phyloP scores from a whole-genome alignment of 2,888 invertebrate genomes.

The Hyposoter didymator region DNA sequence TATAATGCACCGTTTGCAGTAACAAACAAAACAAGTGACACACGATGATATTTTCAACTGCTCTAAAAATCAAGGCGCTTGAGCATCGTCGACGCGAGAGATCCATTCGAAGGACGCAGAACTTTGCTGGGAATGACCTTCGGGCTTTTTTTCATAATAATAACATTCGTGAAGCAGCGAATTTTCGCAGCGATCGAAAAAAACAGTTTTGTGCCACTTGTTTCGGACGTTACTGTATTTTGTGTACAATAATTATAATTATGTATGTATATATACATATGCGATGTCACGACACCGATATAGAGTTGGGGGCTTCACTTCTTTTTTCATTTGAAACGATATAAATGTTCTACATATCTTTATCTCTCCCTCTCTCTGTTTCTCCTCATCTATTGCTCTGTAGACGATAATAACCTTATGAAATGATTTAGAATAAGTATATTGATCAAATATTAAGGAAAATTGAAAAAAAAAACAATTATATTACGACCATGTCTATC shows the following conservation, averaged over 20 bases:
- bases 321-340: conserved; percentile 65
- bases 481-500: conserved; percentile 82
- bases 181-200: not conserved
- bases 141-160: not conserved
- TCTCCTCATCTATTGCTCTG: conserved; percentile 71
- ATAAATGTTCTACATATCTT: conserved; percentile 76
- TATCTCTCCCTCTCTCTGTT: conserved; percentile 73
- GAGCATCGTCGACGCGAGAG: not conserved
- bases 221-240: not conserved
- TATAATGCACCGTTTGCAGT: not conserved
- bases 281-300: conserved; percentile 60
- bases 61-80: not conserved
- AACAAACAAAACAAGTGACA: not conserved
- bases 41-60: not conserved
- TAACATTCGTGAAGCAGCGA: not conserved
- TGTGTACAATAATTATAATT: conserved; percentile 36
- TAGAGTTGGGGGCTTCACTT: conserved; percentile 61
- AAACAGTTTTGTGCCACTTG: not conserved
- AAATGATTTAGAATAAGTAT: conserved; percentile 79
- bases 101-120: not conserved
- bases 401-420: conserved; percentile 78
- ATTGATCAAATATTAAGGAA: conserved; percentile 74
- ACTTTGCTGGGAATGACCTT: not conserved
- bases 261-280: conserved; percentile 52
- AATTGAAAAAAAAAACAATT: conserved; percentile 72